These are phyloP conservation scores for Pinctada fucata DNA, from an alignment of 2,888 invertebrate species.

Conservation along the genomic window DNA sequence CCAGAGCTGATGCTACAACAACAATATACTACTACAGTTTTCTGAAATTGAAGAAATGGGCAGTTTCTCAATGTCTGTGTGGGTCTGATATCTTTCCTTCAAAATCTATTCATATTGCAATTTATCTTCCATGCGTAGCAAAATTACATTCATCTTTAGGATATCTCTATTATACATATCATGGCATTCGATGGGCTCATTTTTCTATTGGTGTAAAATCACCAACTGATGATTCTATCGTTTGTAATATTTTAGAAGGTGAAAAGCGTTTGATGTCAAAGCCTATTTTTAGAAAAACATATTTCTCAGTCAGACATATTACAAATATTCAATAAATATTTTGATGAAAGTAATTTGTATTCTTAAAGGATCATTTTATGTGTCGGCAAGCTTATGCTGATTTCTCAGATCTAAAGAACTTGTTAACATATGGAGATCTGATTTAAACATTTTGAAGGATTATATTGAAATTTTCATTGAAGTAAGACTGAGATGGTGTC, in stretches of 20 bases:
- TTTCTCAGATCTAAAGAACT: too few relatives aligned
- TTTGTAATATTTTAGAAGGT: too few relatives aligned
- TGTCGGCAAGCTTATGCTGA: conserved; percentile 33
- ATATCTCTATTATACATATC: conserved; percentile 42
- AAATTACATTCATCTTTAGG: conserved; percentile 36
- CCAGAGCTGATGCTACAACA: conserved; percentile 30
- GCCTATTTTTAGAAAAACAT: conserved; percentile 33
- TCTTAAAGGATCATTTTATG: conserved; percentile 27
- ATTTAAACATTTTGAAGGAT: conserved; percentile 12
- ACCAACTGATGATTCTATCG: conserved; percentile 35
- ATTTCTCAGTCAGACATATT: too few relatives aligned
- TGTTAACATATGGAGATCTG: conserved; percentile 31
- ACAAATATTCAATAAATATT: too few relatives aligned
- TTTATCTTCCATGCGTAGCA: conserved; percentile 43
- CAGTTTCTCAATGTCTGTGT: conserved; percentile 19
- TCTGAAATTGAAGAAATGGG: conserved; percentile 38
- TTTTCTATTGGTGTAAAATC: conserved; percentile 33
- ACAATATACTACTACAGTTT: conserved; percentile 35
- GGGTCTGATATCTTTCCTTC: conserved; percentile 42
- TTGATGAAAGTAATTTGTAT: too few relatives aligned
- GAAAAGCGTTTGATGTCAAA: conserved; percentile 33
- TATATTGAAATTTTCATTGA: conserved; percentile 32
- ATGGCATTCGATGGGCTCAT: conserved; percentile 47
- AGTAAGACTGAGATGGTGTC: conserved; percentile 30
- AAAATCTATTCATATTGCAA: conserved; percentile 40